These are phyloP conservation scores for Gadus chalcogrammus DNA, from an alignment of 2,113 vertebrate genomes.

Conservation along the genomic window DNA sequence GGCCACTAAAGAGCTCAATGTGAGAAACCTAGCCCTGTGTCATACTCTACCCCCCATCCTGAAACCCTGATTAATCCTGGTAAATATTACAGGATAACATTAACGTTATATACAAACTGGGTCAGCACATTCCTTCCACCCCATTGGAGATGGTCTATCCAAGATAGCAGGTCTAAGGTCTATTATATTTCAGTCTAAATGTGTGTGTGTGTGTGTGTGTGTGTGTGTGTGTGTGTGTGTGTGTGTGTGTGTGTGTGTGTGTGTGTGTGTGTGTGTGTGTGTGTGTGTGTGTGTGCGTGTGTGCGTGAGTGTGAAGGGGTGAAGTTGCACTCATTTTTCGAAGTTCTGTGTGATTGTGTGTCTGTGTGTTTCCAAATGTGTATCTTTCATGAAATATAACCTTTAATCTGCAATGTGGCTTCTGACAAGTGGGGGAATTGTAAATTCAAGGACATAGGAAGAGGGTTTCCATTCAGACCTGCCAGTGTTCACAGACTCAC, in stretches of 20 bases:
- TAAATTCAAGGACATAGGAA: slow-evolving; percentile 25
- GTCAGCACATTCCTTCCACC: too few species aligned
- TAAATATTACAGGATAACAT: too few species aligned
- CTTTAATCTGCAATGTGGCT: slow-evolving; percentile 14
- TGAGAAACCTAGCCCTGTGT: too few species aligned
- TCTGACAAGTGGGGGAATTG: slow-evolving; percentile 6
- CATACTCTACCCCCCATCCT: too few species aligned
- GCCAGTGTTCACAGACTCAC: neutral
- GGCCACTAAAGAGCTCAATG: too few species aligned
- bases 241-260: neutral
- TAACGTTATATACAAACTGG: too few species aligned
- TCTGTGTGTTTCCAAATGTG: slow-evolving; percentile 1
- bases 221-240: neutral
- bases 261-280: neutral
- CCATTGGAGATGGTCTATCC: too few species aligned
- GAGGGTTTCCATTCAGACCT: slow-evolving; percentile 10
- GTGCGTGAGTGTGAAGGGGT: neutral
- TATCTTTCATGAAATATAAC: neutral
- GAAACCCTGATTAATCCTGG: too few species aligned
- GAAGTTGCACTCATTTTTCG: too few species aligned
- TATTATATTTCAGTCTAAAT: too few species aligned
- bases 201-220: too few species aligned
- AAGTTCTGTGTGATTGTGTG: neutral
- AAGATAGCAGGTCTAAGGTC: too few species aligned
- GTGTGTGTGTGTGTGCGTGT: neutral